Evolutionary conservation across 2,888 invertebrate genomes (phyloP).

Genomic region (Brachyopa scutellaris): DNA sequence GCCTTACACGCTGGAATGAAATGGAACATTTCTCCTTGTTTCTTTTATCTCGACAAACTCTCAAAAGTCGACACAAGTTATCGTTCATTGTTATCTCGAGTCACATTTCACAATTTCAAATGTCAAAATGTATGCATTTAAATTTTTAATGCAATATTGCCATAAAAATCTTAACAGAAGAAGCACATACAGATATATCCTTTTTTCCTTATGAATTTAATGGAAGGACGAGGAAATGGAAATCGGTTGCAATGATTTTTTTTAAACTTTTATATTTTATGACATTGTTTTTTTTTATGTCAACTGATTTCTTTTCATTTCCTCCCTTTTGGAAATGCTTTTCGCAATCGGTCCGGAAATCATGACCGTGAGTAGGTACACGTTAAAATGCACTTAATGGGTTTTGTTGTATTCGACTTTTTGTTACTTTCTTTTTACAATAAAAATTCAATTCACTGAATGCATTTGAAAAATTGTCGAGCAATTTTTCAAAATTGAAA

Average conservation of each 20-base stretch:
- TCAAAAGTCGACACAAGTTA: neutral
- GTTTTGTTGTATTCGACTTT: neutral
- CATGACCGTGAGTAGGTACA: too few species aligned
- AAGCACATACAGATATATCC: neutral
- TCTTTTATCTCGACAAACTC: neutral
- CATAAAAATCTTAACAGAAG: neutral
- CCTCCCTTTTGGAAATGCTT: neutral
- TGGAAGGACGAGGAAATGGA: neutral
- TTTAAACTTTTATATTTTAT: neutral
- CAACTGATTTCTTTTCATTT: slow-evolving; percentile 14
- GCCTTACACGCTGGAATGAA: too few species aligned
- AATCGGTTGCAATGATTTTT: neutral
- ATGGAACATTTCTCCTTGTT: too few species aligned
- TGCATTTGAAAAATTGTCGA: neutral
- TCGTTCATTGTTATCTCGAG: slow-evolving; percentile 17
- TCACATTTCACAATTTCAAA: slow-evolving; percentile 13
- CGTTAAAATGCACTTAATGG: slow-evolving; percentile 12
- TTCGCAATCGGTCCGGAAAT: neutral
- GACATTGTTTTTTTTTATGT: slow-evolving; percentile 12
- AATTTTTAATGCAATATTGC: slow-evolving; percentile 8
- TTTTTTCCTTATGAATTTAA: neutral
- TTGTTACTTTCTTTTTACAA: neutral
- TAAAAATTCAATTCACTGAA: neutral
- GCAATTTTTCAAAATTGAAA: too few species aligned
- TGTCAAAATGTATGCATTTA: slow-evolving; percentile 1